Evolutionary conservation across 2,113 vertebrate genomes (phyloP).

Genomic region (Hymenochirus boettgeri): DNA sequence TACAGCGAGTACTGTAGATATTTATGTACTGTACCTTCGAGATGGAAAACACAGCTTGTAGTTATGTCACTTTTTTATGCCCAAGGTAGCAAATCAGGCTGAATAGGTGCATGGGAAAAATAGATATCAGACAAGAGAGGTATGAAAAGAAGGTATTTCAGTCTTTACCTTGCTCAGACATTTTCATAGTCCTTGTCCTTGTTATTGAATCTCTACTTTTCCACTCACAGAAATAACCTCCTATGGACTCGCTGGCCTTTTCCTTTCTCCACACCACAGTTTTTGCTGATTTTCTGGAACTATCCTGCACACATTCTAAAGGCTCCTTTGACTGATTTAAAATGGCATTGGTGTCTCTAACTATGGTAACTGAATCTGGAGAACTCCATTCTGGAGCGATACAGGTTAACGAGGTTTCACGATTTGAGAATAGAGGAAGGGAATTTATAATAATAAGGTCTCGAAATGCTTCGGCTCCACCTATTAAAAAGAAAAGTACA

Average conservation of each 20-base stretch:
- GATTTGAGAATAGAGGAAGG: constrained; percentile 71
- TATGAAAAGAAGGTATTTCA: too few species aligned
- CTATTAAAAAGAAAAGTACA: constrained; percentile 50
- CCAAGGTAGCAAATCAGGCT: too few species aligned
- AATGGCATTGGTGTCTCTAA: constrained; percentile 66
- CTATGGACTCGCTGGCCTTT: constrained; percentile 69
- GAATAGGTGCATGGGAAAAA: too few species aligned
- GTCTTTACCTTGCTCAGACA: constrained; percentile 71
- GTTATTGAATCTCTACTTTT: constrained; percentile 62
- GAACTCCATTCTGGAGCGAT: constrained; percentile 72
- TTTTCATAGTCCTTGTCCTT: constrained; percentile 79
- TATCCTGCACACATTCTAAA: constrained; percentile 63
- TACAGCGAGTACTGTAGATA: too few species aligned
- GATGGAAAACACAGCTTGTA: too few species aligned
- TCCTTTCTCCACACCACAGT: constrained; percentile 74
- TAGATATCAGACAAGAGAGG: too few species aligned
- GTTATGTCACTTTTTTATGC: too few species aligned
- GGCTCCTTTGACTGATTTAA: constrained; percentile 62
- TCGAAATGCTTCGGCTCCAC: constrained; percentile 63
- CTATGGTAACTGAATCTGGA: constrained; percentile 61
- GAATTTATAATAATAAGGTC: constrained; percentile 81
- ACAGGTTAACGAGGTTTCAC: constrained; percentile 71
- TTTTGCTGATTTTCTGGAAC: constrained; percentile 63
- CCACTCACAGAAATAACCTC: constrained; percentile 75
- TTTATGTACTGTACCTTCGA: too few species aligned